Conservation (phyloP, 2,113 vertebrate species). For the Neodon shergylaensis region DNA sequence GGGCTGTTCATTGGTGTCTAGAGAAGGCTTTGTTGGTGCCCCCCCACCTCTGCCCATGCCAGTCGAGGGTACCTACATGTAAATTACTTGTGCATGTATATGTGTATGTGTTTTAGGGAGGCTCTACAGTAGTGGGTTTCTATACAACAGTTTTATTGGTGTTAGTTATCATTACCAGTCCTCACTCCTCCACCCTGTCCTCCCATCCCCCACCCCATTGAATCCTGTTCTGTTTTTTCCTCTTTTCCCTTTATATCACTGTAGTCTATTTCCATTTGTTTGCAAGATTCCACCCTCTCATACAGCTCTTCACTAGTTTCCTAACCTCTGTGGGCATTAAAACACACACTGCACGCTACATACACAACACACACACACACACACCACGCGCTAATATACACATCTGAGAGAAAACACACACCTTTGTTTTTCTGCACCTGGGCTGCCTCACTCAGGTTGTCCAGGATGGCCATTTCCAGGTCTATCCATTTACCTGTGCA, state of each 20-base stretch:
- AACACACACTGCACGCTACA: neutral
- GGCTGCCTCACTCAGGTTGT: neutral
- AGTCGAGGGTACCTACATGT: neutral
- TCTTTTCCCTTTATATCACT: neutral
- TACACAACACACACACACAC: neutral
- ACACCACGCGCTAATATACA: neutral
- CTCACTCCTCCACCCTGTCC: neutral
- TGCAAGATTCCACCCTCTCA: neutral
- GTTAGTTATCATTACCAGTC: neutral
- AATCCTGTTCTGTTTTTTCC: neutral
- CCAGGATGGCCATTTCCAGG: neutral
- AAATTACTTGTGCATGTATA: too few relatives aligned
- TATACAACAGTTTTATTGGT: neutral
- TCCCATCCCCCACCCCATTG: neutral
- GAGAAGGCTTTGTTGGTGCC: neutral
- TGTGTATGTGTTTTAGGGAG: neutral
- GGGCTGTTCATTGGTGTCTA: neutral
- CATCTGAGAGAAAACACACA: too few relatives aligned
- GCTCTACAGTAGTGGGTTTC: neutral
- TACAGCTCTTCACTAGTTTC: neutral
- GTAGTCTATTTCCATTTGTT: neutral
- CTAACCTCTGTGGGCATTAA: neutral
- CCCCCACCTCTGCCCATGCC: neutral
- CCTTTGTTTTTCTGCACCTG: neutral
- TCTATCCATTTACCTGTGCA: neutral